phyloP scores from a whole-genome alignment of 1,140 invertebrate species.

The Drosophila erecta region DNA sequence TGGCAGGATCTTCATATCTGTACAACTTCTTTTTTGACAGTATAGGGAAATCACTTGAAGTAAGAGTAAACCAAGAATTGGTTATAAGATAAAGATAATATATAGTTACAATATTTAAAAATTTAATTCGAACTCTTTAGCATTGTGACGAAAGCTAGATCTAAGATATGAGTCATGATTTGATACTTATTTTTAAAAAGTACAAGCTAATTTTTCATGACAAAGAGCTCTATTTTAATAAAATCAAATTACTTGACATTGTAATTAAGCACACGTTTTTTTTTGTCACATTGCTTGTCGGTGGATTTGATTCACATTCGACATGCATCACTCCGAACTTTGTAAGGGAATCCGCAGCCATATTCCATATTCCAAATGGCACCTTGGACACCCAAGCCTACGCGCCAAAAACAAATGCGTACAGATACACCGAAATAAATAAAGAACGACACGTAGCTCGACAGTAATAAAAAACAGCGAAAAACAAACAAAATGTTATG shows the following conservation, averaged over 20 bases:
- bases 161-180: too few relatives aligned
- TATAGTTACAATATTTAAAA: too few relatives aligned
- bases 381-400: slow-evolving; percentile 52
- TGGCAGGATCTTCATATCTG: too few relatives aligned
- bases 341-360: slow-evolving; percentile 27
- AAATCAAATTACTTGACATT: background rate
- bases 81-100: too few relatives aligned
- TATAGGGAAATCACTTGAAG: too few relatives aligned
- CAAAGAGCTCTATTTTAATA: background rate
- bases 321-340: slow-evolving; percentile 25
- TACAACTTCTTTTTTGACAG: too few relatives aligned
- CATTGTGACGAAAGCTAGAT: too few relatives aligned
- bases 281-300: background rate
- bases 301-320: slow-evolving; percentile 17
- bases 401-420: slow-evolving; percentile 30
- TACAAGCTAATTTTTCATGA: too few relatives aligned
- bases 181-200: too few relatives aligned
- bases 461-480: slow-evolving; percentile 26
- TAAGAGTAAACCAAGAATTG: too few relatives aligned
- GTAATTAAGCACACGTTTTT: background rate
- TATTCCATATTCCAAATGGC: slow-evolving; percentile 17
- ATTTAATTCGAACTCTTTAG: too few relatives aligned
- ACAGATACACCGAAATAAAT: slow-evolving; percentile 39
- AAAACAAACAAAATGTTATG: slow-evolving; percentile 68
- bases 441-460: slow-evolving; percentile 58